phyloP scores from a whole-genome alignment of 1,140 invertebrate species.

The Plodia interpunctella region DNA sequence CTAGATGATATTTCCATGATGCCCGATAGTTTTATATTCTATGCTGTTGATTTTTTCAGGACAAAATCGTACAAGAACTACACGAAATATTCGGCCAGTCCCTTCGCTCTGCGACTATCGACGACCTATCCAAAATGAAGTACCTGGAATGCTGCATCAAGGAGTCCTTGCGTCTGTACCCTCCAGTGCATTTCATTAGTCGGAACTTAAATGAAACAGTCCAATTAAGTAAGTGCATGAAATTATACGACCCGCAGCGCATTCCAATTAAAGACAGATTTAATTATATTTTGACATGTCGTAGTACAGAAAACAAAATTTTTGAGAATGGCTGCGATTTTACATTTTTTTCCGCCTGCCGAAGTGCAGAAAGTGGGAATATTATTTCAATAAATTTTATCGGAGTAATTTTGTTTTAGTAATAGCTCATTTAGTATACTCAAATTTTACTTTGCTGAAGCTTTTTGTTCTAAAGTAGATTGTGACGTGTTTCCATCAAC shows the following conservation, averaged over 20 bases:
- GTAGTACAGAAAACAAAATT: too few species aligned
- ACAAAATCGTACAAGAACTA: constrained; percentile 80
- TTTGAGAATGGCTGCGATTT: too few species aligned
- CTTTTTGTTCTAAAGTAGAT: background rate
- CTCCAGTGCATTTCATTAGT: constrained; percentile 81
- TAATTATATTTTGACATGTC: background rate
- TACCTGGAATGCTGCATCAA: constrained; percentile 83
- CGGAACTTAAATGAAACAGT: constrained; percentile 76
- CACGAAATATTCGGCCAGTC: constrained; percentile 76
- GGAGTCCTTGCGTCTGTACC: constrained; percentile 79
- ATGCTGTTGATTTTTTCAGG: constrained; percentile 59
- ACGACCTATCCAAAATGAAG: constrained; percentile 79
- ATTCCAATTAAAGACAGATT: background rate
- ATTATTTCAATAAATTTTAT: too few species aligned
- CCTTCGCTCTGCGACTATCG: constrained; percentile 60
- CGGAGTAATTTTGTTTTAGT: too few species aligned
- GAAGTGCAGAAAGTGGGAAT: too few species aligned
- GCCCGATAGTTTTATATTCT: too few species aligned
- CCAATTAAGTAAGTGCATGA: constrained; percentile 64
- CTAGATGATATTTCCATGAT: too few species aligned
- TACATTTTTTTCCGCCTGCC: too few species aligned
- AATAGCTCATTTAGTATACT: too few species aligned
- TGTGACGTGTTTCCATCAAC: background rate
- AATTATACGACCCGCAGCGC: background rate
- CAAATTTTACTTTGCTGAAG: too few species aligned